Evolutionary conservation across 2,888 invertebrate species (phyloP).

Genomic region (Tenthredo distinguenda): DNA sequence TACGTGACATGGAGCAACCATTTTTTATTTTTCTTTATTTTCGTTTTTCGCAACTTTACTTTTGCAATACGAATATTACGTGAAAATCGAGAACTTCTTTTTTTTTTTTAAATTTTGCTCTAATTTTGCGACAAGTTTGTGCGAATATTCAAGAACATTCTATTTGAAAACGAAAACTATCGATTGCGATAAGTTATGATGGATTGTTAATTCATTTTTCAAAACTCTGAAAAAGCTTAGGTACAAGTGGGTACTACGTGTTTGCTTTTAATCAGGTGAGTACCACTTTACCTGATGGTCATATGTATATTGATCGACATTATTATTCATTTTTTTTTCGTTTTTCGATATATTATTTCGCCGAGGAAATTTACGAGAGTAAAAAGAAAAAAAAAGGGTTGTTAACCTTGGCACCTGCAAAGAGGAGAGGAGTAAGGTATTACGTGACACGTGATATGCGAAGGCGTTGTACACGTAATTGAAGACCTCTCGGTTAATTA

Average conservation of each 20-base stretch:
- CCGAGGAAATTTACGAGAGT: neutral
- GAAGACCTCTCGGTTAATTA: slow-evolving; percentile 10
- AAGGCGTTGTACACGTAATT: slow-evolving; percentile 24
- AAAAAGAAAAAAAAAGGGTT: neutral
- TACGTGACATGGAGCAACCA: slow-evolving; percentile 20
- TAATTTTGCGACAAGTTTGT: neutral
- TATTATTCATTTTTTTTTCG: neutral
- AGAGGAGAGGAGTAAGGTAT: neutral
- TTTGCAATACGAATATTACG: neutral
- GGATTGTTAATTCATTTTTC: neutral
- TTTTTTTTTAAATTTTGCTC: neutral
- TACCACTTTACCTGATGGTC: neutral
- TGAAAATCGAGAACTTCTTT: neutral
- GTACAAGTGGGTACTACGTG: neutral
- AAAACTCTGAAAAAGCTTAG: neutral
- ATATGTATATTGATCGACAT: neutral
- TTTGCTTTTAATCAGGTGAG: slow-evolving; percentile 1
- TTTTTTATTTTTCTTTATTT: neutral
- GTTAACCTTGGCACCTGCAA: neutral
- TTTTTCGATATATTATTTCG: neutral
- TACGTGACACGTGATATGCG: slow-evolving; percentile 21
- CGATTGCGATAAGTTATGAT: neutral
- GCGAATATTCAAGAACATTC: neutral
- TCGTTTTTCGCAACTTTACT: neutral
- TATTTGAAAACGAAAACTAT: neutral